Evolutionary conservation across 2,888 invertebrate genomes (phyloP), one percentile per base, ranked within the genome.

Genomic region (Coecobrya sp.): DNA sequence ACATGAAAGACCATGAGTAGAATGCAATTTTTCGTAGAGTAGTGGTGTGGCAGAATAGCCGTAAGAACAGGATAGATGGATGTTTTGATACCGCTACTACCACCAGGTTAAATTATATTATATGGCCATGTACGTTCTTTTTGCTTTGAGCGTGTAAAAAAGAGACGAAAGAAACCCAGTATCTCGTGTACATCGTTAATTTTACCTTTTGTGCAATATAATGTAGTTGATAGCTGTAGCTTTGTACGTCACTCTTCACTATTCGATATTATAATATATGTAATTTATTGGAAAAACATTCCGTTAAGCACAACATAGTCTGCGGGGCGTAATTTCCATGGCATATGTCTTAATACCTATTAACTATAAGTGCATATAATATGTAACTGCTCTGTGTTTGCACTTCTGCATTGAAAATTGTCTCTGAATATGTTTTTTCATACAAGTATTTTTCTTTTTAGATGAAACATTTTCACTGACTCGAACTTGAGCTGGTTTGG

Each of bases 61-160:
- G 16, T 19, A 30, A 7, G 65, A 62, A 19, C 10, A 62, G 62
- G 27, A 19, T 36, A 7, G 19, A 62, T 36, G 36, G 19, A 62
- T 22, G 59, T n/a, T 68, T 13, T 68, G 16, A n/a, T 68, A 68
- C n/a, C 19, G 7, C 62, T 25, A 62, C 36, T 30, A n/a, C 55
- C 13, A n/a, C 36, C 16, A 42, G 36, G 16, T n/a, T 73, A 73
- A 73, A 73, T 73, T 42, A 73, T 19, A 73, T 73, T 73, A 42
- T 19, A 73, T 22, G 59, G 59, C 11, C 62, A 62, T 62, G 62
- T 22, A 42, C 68, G n/a, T 19, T 68, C 16, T 68, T 42, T 25
- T 68, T 8, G 16, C 7, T 2, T 19, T 1, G 62, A 62, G 30
- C 13, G 16, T 68, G 27, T 1, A 68, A 27, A 22, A 62, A 62